These are phyloP conservation scores for Chrysina gloriosa DNA, from an alignment of 2,888 invertebrate species.

Conservation along the genomic window DNA sequence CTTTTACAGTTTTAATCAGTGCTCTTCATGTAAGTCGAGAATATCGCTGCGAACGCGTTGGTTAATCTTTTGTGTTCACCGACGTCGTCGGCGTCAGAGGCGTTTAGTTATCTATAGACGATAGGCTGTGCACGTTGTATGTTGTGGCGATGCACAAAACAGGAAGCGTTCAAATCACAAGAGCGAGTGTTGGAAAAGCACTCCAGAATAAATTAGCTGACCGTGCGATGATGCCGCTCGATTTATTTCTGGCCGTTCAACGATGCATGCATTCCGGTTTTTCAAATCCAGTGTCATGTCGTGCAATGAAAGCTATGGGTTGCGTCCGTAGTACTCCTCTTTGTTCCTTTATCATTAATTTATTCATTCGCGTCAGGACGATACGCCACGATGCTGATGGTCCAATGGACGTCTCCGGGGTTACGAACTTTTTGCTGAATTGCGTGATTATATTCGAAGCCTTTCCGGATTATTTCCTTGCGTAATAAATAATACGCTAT, in stretches of 20 bases:
- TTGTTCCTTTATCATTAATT: conserved; percentile 32
- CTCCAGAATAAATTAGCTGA: conserved; percentile 48
- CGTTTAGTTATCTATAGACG: background rate
- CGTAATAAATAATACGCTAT: conserved; percentile 21
- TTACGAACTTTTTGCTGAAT: conserved; percentile 30
- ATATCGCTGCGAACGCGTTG: too few species aligned
- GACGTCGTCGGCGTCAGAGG: background rate
- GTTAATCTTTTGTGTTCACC: conserved; percentile 3
- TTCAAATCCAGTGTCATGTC: conserved; percentile 2
- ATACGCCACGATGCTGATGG: background rate
- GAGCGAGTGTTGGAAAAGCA: conserved; percentile 18
- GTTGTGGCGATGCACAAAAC: background rate
- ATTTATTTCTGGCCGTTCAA: conserved; percentile 46
- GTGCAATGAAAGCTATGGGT: background rate
- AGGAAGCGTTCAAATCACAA: conserved; percentile 10
- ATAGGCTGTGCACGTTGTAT: background rate
- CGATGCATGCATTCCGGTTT: conserved; percentile 46
- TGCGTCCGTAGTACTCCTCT: conserved; percentile 2
- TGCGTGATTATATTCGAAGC: conserved; percentile 25
- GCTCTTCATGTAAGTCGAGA: too few species aligned
- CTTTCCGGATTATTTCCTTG: conserved; percentile 3
- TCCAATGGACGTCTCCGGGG: conserved; percentile 14
- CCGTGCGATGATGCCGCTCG: conserved; percentile 45
- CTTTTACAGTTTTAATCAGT: too few species aligned
- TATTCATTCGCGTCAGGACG: conserved; percentile 25